Evolutionary conservation across 2,797 vertebrate genomes (phyloP).

Genomic region (Myoxocephalus aenaeus): DNA sequence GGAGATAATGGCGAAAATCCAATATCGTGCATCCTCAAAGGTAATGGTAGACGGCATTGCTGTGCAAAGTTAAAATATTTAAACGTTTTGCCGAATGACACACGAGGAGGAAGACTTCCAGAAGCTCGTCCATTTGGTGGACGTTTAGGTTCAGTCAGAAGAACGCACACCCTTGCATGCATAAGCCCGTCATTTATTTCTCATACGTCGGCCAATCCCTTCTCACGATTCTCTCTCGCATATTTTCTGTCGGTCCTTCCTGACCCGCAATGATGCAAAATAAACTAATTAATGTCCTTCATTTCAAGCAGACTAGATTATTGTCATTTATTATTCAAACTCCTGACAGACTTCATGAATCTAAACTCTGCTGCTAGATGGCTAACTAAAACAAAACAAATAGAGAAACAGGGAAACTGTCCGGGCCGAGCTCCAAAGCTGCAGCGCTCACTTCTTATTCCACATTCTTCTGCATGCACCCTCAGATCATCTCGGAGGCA

Average conservation of each 20-base stretch:
- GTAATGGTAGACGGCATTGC: too few relatives aligned
- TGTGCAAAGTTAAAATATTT: too few relatives aligned
- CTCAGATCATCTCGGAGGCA: slow-evolving; percentile 9
- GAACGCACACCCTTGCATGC: too few relatives aligned
- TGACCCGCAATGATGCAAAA: slow-evolving; percentile 14
- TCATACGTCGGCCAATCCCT: too few relatives aligned
- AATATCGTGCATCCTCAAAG: too few relatives aligned
- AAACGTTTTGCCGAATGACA: too few relatives aligned
- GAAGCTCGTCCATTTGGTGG: too few relatives aligned
- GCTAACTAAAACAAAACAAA: neutral
- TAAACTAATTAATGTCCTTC: slow-evolving; percentile 9
- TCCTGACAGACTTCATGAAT: slow-evolving; percentile 22
- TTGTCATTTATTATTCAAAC: slow-evolving; percentile 38
- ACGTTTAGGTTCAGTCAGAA: too few relatives aligned
- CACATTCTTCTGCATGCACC: slow-evolving; percentile 10
- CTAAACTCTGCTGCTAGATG: slow-evolving; percentile 6
- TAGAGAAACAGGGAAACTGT: slow-evolving; percentile 2
- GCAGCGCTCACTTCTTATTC: neutral
- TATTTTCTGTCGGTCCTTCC: neutral
- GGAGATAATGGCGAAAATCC: too few relatives aligned
- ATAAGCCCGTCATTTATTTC: too few relatives aligned
- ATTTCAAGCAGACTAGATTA: slow-evolving; percentile 16
- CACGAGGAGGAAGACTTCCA: too few relatives aligned
- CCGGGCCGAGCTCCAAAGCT: neutral
- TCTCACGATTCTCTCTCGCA: too few relatives aligned